A percentile compares a stretch with the other conserved stretches of the same genome.
phyloP scores from a whole-genome alignment of 2,797 vertebrate species.

The Spinibarbus caldwelli region DNA sequence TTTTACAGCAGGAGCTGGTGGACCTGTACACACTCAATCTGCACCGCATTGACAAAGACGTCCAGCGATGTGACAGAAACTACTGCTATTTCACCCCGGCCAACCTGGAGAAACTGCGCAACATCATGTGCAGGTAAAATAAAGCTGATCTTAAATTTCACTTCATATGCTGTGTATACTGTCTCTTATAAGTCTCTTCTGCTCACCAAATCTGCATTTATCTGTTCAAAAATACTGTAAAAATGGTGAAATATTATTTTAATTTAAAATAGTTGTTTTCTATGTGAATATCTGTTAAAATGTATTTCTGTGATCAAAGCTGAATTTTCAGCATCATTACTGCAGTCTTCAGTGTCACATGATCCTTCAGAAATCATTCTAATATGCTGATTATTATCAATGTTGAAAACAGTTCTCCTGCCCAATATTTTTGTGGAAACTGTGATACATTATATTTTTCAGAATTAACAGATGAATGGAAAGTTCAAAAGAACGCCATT shows the following conservation, averaged over 20 bases:
- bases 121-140: slow-evolving; percentile 96
- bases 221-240: background rate
- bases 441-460: background rate
- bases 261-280: rapidly evolving
- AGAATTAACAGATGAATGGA: background rate
- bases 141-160: background rate
- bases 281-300: background rate
- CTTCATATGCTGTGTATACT: background rate
- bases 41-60: slow-evolving; percentile 98
- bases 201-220: background rate
- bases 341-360: background rate
- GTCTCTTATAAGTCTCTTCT: no score
- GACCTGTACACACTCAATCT: slow-evolving; percentile 97
- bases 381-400: background rate
- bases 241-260: background rate
- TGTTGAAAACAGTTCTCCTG: background rate
- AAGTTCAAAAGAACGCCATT: background rate
- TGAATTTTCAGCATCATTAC: background rate
- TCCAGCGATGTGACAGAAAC: slow-evolving; percentile 93
- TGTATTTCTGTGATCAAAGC: no score
- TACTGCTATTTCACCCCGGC: slow-evolving; percentile 95
- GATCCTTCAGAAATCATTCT: background rate
- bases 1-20: slow-evolving; percentile 87
- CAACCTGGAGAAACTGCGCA: slow-evolving; percentile 96
- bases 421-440: background rate